Conservation (phyloP, 2,113 vertebrate species). For the Plectropomus leopardus region DNA sequence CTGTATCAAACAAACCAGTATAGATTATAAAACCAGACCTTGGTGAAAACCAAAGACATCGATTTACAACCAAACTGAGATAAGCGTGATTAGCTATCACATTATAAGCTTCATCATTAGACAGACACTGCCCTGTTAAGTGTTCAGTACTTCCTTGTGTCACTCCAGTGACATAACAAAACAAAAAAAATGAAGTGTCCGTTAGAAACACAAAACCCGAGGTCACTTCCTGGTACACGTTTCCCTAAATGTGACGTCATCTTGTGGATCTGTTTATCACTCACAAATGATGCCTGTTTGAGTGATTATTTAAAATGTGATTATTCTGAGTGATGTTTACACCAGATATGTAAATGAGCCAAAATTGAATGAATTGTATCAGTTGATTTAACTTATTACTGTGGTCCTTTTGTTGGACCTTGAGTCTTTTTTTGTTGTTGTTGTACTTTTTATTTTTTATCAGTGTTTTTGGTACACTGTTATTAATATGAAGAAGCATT, state of each 20-base stretch:
- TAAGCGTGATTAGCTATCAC: neutral
- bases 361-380: slow-evolving; percentile 29
- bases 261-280: slow-evolving; percentile 26
- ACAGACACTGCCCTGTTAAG: neutral
- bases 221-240: slow-evolving; percentile 31
- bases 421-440: neutral
- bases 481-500: slow-evolving; percentile 8
- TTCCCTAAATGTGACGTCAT: slow-evolving; percentile 2
- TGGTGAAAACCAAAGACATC: neutral
- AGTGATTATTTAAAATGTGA: neutral
- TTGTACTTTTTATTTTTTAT: slow-evolving; percentile 29
- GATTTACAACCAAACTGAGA: neutral
- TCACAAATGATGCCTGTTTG: slow-evolving; percentile 14
- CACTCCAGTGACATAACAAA: slow-evolving; percentile 6
- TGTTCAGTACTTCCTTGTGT: neutral
- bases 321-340: slow-evolving; percentile 4
- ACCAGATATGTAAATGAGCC: neutral
- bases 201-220: neutral
- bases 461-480: slow-evolving; percentile 25
- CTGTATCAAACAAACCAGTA: neutral
- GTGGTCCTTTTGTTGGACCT: slow-evolving; percentile 38
- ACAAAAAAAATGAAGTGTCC: neutral
- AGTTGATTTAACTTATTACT: slow-evolving; percentile 65
- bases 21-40: neutral
- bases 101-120: neutral